These are phyloP conservation scores for Columba janthina DNA, from an alignment of 2,113 vertebrate species.

Conservation along the genomic window DNA sequence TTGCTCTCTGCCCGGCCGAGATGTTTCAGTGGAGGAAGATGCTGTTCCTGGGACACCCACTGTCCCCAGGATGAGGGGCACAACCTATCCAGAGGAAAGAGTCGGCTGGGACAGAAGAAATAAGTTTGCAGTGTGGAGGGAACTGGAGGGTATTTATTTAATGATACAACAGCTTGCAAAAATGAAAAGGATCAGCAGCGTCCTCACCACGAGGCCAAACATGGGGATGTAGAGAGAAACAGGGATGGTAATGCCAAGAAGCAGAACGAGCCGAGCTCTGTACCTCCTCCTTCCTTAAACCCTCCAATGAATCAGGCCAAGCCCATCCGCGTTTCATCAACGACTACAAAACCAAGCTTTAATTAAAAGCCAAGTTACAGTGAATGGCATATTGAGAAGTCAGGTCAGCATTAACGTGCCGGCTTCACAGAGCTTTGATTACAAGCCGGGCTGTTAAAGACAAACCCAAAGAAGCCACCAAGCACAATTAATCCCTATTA, in stretches of 20 bases:
- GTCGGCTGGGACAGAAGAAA: no score
- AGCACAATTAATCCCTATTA: neutral
- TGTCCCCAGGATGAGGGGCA: neutral
- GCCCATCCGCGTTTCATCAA: neutral
- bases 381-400: neutral
- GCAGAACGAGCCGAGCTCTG: neutral
- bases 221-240: neutral
- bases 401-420: neutral
- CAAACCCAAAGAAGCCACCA: neutral
- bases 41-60: neutral
- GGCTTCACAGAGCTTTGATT: neutral
- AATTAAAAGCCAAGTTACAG: neutral
- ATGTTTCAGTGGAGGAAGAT: neutral
- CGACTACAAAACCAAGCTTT: neutral
- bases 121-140: neutral
- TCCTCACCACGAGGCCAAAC: accelerated
- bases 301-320: neutral
- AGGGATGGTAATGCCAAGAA: neutral
- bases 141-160: neutral
- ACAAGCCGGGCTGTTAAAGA: neutral
- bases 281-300: neutral
- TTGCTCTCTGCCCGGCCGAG: neutral
- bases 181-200: accelerated
- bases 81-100: neutral
- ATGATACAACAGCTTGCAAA: neutral